Evolutionary conservation across 2,113 vertebrate species (phyloP).

Genomic region (Aegithalos caudatus): DNA sequence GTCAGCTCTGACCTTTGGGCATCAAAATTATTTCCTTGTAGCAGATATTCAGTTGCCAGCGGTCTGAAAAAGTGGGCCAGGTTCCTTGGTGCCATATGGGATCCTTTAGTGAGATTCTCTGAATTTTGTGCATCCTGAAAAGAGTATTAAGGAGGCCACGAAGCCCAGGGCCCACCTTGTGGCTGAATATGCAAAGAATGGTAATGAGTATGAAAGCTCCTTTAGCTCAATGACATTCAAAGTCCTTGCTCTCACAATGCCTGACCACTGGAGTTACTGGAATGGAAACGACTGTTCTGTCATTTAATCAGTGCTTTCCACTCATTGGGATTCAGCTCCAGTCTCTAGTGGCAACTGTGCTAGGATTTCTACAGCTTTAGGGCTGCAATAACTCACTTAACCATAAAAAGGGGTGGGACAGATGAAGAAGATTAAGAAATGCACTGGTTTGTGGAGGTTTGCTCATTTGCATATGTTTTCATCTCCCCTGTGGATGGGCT

Average conservation of each 20-base stretch:
- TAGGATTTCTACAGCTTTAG: slow-evolving; percentile 41
- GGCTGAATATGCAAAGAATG: not conserved
- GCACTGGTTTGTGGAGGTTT: slow-evolving; percentile 22
- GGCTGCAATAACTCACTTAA: slow-evolving; percentile 41
- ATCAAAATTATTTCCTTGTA: not conserved
- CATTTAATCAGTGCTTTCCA: slow-evolving; percentile 42
- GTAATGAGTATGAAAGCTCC: slow-evolving; percentile 19
- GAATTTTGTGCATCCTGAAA: not conserved
- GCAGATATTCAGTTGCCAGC: not conserved
- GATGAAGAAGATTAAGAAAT: slow-evolving; percentile 54
- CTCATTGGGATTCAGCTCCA: slow-evolving; percentile 37
- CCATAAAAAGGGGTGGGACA: slow-evolving; percentile 44
- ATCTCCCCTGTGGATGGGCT: not conserved
- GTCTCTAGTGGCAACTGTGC: slow-evolving; percentile 28
- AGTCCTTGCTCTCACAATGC: slow-evolving; percentile 34
- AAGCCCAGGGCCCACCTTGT: not conserved
- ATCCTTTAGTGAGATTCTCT: not conserved
- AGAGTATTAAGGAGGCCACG: not conserved
- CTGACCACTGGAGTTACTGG: slow-evolving; percentile 56
- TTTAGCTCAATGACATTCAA: slow-evolving; percentile 42
- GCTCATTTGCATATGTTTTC: slow-evolving; percentile 50
- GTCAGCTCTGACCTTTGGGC: not conserved
- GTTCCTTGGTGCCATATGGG: not conserved
- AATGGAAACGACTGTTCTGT: slow-evolving; percentile 53
- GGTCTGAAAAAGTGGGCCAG: not conserved